Evolutionary conservation across 2,797 vertebrate species (phyloP), one percentile per base, ranked within the genome.

Genomic region (Buphagus erythrorhynchus): DNA sequence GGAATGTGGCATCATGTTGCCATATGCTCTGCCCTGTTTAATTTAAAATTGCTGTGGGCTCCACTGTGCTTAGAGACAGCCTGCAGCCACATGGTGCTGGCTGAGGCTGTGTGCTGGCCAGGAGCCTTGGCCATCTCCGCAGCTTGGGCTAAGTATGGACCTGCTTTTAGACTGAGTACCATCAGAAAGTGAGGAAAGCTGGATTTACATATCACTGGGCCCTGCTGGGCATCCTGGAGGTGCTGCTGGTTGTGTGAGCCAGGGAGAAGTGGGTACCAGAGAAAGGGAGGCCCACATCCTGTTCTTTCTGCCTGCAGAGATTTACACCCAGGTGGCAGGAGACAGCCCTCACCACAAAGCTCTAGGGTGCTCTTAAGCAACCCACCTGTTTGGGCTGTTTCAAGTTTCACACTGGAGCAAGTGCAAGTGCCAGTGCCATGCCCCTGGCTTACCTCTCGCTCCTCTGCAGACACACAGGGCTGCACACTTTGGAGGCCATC

Each of bases 151-250:
- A 28, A 74, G 35, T 12, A 21, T 16, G 55, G 35, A 31, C 19
- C 42, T 65, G 43, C 58, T 65, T 86, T 88, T 29, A 28, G 55
- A 28, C n/a, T 45, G 28, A 57, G 48, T 28, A 38, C 36, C n/a
- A 35, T 55, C 58, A 65, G 66, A 81, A 84, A 57, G 42, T 63
- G 57, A 48, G 29, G 67, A 66, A 55, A 45, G 18, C 55, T 93
- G 78, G 49, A 54, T 31, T n/a, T 75, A 14, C 0, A 0, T 20
- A 11, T 58, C 5, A 4, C 55, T 48, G 43, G 25, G 63, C 33
- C 28, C 22, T 54, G 3, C 24, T 33, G 62, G 52, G 19, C 43
- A n/a, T 48, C 62, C 43, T 26, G 63, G 51, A 51, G 15, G 20
- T 89, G 81, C 66, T 88, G 62, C 46, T 58, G 20, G 8, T 29